Evolutionary conservation across 1,140 invertebrate species (phyloP), one percentile per base, ranked within the genome.

Genomic region (Propsilocerus akamusi): DNA sequence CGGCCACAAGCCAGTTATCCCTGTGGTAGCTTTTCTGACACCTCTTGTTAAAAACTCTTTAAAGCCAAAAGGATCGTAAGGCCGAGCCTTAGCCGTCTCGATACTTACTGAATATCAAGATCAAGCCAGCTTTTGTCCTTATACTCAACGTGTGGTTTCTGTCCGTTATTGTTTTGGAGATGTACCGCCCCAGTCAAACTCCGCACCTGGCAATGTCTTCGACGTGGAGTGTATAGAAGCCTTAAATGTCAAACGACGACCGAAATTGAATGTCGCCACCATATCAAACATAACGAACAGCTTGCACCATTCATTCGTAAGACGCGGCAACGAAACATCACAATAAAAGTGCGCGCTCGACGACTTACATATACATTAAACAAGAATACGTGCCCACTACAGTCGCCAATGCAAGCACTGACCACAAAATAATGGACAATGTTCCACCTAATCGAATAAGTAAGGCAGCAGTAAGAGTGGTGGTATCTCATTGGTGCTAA

Each of bases 101-200:
- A 68, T 74, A 66, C 68, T 63, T 71, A 72, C 69, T 72, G 69
- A 70, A 71, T 63, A 72, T 69, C 66, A 62, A 63, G 64, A 79
- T 81, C 77, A 80, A 80, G 75, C 70, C 67, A 77, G 76, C 80
- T 72, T 84, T 84, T 83, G 73, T 79, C 78, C 77, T 82, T 85
- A 83, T 83, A 72, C 74, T 83, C 78, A 72, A 82, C 75, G 73
- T 71, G 77, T 81, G 80, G 74, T 85, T 85, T 86, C 81, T 76
- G 80, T 81, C 73, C 80, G 79, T 85, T 84, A 85, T 77, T 73
- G 63, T 85, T 85, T 74, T 67, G 74, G 68, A 74, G 72, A 72
- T 83, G 78, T 85, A 77, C 80, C 77, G 77, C 80, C 78, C 80
- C 79, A 83, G 81, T n/a, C n/a, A n/a, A n/a, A n/a, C n/a, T n/a